Percentiles rank a stretch among this genome's conserved stretches.
Conservation (phyloP, 2,888 invertebrate species). For the Zaprionus obscuricornis region DNA sequence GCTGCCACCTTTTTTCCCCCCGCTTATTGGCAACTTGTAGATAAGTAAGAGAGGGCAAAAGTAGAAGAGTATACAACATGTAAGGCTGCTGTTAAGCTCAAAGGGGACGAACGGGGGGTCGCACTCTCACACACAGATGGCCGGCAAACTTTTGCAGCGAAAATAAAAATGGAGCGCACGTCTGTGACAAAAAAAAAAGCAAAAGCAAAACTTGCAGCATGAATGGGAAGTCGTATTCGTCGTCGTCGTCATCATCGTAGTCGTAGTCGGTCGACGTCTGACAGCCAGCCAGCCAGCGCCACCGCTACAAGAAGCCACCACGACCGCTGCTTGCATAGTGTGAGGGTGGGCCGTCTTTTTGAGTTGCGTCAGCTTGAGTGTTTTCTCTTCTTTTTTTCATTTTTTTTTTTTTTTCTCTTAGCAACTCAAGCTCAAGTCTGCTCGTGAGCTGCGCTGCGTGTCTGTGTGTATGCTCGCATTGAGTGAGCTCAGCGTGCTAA, state of each 20-base stretch:
- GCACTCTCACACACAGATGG: conserved; percentile 59
- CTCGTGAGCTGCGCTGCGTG: no score
- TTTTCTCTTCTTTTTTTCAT: conserved; percentile 16
- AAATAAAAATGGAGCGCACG: conserved; percentile 79
- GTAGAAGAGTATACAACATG: conserved; percentile 40
- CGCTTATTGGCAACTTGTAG: conserved; percentile 35
- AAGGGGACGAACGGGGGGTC: conserved; percentile 3
- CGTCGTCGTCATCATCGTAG: conserved; percentile 11
- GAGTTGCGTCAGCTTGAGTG: conserved; percentile 63
- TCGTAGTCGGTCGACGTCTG: conserved; percentile 44
- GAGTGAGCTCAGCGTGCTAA: conserved; percentile 46
- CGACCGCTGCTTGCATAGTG: conserved; percentile 13
- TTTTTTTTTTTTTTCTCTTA: conserved; percentile 23
- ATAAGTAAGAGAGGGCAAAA: conserved; percentile 17
- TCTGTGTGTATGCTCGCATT: no score
- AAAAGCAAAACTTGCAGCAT: conserved; percentile 62
- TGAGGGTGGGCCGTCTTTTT: conserved; percentile 52
- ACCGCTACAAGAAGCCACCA: conserved; percentile 39
- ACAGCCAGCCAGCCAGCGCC: conserved; percentile 46
- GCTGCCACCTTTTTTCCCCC: conserved; percentile 47
- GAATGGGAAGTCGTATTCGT: conserved; percentile 71
- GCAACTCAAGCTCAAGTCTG: conserved; percentile 36
- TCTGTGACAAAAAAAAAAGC: conserved; percentile 66
- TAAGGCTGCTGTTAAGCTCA: conserved; percentile 6
- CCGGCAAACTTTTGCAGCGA: conserved; percentile 78